These are phyloP conservation scores for Plebejus argus DNA, from an alignment of 2,888 invertebrate genomes.

Conservation along the genomic window DNA sequence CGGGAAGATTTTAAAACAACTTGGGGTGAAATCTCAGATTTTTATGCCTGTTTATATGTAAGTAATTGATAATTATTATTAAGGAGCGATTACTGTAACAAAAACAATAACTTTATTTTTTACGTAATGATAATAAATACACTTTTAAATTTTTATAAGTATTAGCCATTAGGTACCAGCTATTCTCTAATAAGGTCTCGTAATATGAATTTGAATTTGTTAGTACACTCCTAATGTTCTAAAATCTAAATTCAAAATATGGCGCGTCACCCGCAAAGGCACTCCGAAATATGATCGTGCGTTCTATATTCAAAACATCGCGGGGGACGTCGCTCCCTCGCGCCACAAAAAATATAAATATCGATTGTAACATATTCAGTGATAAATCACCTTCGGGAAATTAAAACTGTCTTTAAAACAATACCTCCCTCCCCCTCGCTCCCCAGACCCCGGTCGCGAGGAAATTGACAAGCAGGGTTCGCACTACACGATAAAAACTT, in stretches of 20 bases:
- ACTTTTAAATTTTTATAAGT: too few species aligned
- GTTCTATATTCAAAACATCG: constrained; percentile 75
- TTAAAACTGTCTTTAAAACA: constrained; percentile 80
- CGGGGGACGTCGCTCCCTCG: constrained; percentile 67
- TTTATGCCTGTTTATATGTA: too few species aligned
- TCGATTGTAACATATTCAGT: constrained; percentile 60
- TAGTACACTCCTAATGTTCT: constrained; percentile 35
- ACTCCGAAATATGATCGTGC: constrained; percentile 68
- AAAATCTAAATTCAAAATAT: constrained; percentile 47
- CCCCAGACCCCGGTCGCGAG: constrained; percentile 20
- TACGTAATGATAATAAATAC: too few species aligned
- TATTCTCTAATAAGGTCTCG: neutral
- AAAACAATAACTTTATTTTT: too few species aligned
- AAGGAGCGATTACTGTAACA: too few species aligned
- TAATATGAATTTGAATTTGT: neutral
- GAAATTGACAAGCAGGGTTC: constrained; percentile 35
- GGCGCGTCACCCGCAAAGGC: constrained; percentile 70
- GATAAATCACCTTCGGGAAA: constrained; percentile 82
- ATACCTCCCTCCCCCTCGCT: constrained; percentile 54
- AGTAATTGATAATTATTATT: too few species aligned
- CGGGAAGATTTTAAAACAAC: constrained; percentile 19
- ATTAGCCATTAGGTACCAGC: too few species aligned
- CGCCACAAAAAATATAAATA: constrained; percentile 58
- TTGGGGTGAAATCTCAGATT: neutral
- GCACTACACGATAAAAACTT: constrained; percentile 25